Base-by-base conservation (phyloP, 1,140 invertebrate species). In the Drosophila kanapiae region DNA sequence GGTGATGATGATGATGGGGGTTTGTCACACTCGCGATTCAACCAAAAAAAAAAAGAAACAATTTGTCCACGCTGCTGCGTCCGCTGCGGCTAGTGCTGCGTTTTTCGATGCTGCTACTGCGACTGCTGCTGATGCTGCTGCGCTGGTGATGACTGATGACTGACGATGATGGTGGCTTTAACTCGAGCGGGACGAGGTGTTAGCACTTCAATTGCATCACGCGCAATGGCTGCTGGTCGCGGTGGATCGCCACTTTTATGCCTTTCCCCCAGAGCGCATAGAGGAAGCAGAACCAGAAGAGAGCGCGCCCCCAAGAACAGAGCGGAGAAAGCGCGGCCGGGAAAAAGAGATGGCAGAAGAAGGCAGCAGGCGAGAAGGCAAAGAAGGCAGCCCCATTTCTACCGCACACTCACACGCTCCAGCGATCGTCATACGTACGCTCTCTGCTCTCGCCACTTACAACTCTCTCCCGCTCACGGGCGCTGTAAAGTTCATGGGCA, bases 181-280 rank as follows among this genome's bases (percentile, higher is more conserved):
- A 70, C 48, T 67, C 67, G 67, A 65, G 61, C 80, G 78, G 80
- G 78, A 64, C 74, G 60, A 80, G 84, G 71, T 92, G 91, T 92
- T 92, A 92, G 75, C 91, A 85, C 91, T 91, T 87, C 82, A 91
- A 87, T 92, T 92, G 91, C 91, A 92, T 92, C 81, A 92, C 91
- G 91, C 85, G 91, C 91, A 93, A 93, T 93, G 92, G 91, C 92
- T 92, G 87, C 64, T 92, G 88, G 81, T 79, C 75, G 83, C 75
- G 77, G 53, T 80, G 85, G 80, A 84, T 82, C 80, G 82, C 75
- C 83, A 93, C 92, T 93, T 93, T 93, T 93, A 93, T 93, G 92
- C 92, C 80, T 92, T 93, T 91, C 67, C 68, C 82, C 70, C 69
- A 74, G 63, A 74, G 80, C 86, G 80, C 77, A 67, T 29, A 43